Conservation (phyloP, 2,113 vertebrate species). For the Ictalurus furcatus region DNA sequence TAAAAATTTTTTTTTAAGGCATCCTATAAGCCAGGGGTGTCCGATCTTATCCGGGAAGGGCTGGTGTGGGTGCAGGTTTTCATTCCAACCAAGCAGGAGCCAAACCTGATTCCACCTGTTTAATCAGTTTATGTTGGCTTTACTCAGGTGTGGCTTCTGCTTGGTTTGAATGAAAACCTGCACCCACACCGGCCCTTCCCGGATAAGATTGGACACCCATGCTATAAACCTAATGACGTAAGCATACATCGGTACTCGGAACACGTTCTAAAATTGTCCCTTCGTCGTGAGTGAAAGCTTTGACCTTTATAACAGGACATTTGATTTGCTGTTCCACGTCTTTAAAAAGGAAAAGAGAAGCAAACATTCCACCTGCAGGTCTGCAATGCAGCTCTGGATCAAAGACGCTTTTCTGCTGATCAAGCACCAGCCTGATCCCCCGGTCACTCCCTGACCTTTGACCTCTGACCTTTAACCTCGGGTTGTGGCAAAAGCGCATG, state of each 20-base stretch:
- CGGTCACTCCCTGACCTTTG: not conserved
- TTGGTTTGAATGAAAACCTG: too few species aligned
- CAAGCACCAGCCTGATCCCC: not conserved
- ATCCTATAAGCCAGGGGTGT: too few species aligned
- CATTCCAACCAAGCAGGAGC: too few species aligned
- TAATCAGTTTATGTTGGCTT: too few species aligned
- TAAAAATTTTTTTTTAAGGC: not conserved
- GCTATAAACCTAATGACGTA: not conserved
- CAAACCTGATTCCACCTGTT: too few species aligned
- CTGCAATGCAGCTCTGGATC: not conserved
- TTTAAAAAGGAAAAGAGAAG: not conserved
- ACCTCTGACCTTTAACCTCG: slow-evolving; percentile 6
- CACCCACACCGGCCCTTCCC: too few species aligned
- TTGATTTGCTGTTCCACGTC: not conserved
- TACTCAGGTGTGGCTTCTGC: too few species aligned
- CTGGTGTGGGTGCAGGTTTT: too few species aligned
- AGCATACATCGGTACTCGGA: not conserved
- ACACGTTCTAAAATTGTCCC: not conserved
- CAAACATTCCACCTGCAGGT: not conserved
- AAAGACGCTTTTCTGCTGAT: not conserved
- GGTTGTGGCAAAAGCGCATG: not conserved
- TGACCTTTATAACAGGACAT: not conserved
- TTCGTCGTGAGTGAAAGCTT: not conserved
- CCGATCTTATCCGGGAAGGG: too few species aligned
- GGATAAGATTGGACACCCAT: too few species aligned